These are phyloP conservation scores for Pharmacophagus antenor DNA, from an alignment of 2,888 invertebrate species.

Conservation along the genomic window DNA sequence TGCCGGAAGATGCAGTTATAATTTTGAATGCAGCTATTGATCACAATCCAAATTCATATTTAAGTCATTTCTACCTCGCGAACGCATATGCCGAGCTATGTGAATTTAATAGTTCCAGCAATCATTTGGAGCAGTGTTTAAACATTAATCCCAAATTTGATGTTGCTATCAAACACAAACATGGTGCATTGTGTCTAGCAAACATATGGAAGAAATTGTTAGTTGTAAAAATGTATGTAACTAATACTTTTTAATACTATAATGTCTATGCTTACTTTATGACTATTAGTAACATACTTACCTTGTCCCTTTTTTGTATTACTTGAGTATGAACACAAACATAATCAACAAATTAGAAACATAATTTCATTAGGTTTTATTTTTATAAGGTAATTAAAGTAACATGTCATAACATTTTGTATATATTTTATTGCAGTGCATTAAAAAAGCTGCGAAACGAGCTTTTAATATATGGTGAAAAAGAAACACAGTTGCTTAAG, in stretches of 20 bases:
- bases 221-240: conserved; percentile 82
- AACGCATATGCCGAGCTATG: conserved; percentile 86
- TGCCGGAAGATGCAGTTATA: conserved; percentile 86
- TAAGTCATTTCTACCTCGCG: conserved; percentile 85
- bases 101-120: conserved; percentile 86
- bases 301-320: no score
- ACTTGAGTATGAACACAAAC: neutral
- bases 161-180: conserved; percentile 81
- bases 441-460: conserved; percentile 50
- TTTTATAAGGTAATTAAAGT: no score
- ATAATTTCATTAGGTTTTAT: no score
- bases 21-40: conserved; percentile 87
- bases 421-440: conserved; percentile 45
- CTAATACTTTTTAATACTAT: neutral
- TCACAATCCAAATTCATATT: conserved; percentile 82
- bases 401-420: neutral
- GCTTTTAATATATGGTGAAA: conserved; percentile 47
- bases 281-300: no score
- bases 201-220: conserved; percentile 78
- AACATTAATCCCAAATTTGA: conserved; percentile 83
- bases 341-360: neutral
- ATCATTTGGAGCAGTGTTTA: conserved; percentile 81
- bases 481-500: conserved; percentile 55
- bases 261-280: no score
- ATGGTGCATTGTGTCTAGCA: conserved; percentile 85